Base-by-base conservation (phyloP, 2,113 vertebrate species). In the Pipa parva region DNA sequence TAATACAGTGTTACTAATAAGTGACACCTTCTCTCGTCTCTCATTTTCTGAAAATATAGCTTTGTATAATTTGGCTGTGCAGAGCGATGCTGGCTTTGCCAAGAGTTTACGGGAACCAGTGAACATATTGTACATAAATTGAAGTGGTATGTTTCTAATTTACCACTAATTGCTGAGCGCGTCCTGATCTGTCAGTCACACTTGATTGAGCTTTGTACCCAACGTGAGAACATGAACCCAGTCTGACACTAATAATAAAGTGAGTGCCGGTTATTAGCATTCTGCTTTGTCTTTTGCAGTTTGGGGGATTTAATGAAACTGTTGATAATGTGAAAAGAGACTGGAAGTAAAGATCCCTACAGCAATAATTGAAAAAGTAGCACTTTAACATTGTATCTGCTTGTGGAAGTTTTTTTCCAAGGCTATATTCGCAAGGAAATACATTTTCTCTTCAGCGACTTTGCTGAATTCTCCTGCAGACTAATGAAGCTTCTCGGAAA, bases 81-180 rank as follows among this genome's bases (percentile, higher is more conserved):
- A 26, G 26, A 27, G 46, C 8, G n/a, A 27, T 11, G 39, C 27
- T 33, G 42, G 15, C 39, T 58, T 58, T 66, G 63, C 63, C 63
- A 66, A 66, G 63, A 49, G 39, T 58, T 58, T 58, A 66, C 63
- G 28, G 63, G 63, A 58, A 66, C 33, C 39, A 57, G 57, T 58
- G 45, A 66, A 66, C 63, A 66, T 66, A 58, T 66, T 66, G 63
- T 66, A 49, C 52, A 10, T 58, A 66, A 66, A 66, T 66, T 66
- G 21, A 58, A 28, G 63, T 58, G 48, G 52, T 26, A 33, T 58
- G 63, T 66, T 66, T 58, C 42, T 58, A 49, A 66, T 66, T 66
- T 58, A 66, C 21, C 20, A 13, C 39, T 66, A 58, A 66, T 66
- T 66, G 42, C 63, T 66, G 54, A 26, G 33, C 49, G 27, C 27